A percentile compares a stretch with the other conserved stretches of the same genome.
These are phyloP conservation scores for Volucella bombylans DNA, from an alignment of 2,888 invertebrate genomes.

Conservation along the genomic window DNA sequence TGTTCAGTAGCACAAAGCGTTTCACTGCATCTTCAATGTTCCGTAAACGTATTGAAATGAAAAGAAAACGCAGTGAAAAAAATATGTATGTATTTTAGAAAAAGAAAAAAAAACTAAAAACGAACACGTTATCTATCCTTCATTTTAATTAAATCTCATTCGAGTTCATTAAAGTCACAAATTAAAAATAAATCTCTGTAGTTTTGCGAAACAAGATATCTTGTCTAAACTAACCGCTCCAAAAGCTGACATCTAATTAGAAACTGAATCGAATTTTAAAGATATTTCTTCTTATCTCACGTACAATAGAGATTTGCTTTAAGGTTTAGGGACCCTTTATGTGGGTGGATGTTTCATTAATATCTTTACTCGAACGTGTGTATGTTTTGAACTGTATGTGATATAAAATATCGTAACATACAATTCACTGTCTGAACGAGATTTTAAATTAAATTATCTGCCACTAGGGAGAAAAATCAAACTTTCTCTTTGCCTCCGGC, in stretches of 20 bases:
- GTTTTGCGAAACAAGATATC: background rate
- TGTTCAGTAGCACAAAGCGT: too few relatives aligned
- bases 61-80: too few relatives aligned
- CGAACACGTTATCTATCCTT: too few relatives aligned
- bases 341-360: background rate
- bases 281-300: conserved; percentile 14
- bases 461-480: background rate
- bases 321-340: background rate
- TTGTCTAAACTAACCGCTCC: background rate
- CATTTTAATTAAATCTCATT: too few relatives aligned
- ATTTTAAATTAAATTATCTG: conserved; percentile 47
- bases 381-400: conserved; percentile 19
- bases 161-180: too few relatives aligned
- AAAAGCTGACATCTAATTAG: conserved; percentile 20
- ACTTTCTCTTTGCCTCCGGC: background rate
- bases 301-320: background rate
- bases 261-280: conserved; percentile 20
- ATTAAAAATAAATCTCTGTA: too few relatives aligned
- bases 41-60: too few relatives aligned
- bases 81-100: too few relatives aligned
- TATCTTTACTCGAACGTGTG: conserved; percentile 11
- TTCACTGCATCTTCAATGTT: too few relatives aligned
- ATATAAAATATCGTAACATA: conserved; percentile 13
- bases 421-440: conserved; percentile 8
- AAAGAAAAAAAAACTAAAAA: too few relatives aligned